These are phyloP conservation scores for Tryphoninae sp. DNA, from an alignment of 2,888 invertebrate genomes.

Conservation along the genomic window DNA sequence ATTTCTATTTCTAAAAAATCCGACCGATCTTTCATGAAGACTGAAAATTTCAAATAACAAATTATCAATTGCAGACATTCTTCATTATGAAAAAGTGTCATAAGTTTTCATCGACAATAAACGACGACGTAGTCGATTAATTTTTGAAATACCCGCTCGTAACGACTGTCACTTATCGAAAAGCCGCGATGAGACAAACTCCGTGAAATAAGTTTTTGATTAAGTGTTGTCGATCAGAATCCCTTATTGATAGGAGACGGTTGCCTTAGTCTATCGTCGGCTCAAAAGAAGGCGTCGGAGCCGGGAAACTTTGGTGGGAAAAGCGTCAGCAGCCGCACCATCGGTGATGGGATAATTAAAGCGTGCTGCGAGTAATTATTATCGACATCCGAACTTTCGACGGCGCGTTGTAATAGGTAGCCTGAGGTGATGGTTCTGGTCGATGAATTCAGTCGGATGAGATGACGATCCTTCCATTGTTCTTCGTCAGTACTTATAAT, in stretches of 20 bases:
- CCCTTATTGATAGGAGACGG: neutral
- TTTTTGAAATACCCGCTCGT: neutral
- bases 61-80: no score
- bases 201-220: conserved; percentile 3
- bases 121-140: neutral
- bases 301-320: conserved; percentile 41
- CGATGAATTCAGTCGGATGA: neutral
- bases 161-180: neutral
- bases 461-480: neutral
- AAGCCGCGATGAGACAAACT: neutral
- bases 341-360: conserved; percentile 70
- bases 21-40: no score
- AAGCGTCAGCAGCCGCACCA: conserved; percentile 14
- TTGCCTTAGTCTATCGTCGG: neutral
- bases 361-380: conserved; percentile 72
- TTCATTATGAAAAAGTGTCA: neutral
- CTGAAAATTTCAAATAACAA: no score
- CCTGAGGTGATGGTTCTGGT: conserved; percentile 2
- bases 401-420: neutral
- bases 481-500: neutral
- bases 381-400: conserved; percentile 67
- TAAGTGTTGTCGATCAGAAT: conserved; percentile 1
- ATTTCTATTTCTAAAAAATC: no score
- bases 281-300: neutral
- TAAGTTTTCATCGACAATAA: neutral